Evolutionary conservation across 2,797 vertebrate species (phyloP).

Genomic region (Chaunax sp.): DNA sequence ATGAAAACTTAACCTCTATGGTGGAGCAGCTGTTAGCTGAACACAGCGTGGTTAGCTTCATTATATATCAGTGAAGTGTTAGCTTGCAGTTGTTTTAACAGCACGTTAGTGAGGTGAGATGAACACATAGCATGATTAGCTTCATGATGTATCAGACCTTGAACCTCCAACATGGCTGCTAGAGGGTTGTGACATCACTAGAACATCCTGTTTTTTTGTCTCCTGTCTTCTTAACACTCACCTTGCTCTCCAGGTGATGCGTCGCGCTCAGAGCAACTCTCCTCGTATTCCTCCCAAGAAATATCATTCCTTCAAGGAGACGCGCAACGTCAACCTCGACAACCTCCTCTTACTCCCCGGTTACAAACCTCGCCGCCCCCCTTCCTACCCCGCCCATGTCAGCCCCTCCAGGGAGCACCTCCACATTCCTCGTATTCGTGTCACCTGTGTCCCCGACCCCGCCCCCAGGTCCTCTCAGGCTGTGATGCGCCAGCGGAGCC

Average conservation of each 20-base stretch:
- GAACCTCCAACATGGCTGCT: not conserved
- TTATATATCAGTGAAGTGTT: too few species aligned
- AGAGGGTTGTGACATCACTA: not conserved
- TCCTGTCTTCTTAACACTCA: constrained; percentile 6
- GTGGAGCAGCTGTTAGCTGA: too few species aligned
- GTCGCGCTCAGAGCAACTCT: constrained; percentile 85
- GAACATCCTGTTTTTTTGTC: not conserved
- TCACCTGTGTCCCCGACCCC: constrained; percentile 71
- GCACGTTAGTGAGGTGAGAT: too few species aligned
- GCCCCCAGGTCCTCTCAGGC: constrained; percentile 14
- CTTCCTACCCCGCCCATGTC: constrained; percentile 79
- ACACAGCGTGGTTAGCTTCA: too few species aligned
- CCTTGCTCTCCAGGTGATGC: constrained; percentile 79
- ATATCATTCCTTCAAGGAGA: constrained; percentile 75
- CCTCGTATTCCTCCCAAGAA: constrained; percentile 84
- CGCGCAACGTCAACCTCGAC: constrained; percentile 66
- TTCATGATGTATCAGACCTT: too few species aligned
- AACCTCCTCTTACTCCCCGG: constrained; percentile 69
- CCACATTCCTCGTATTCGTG: constrained; percentile 72
- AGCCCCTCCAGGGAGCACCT: constrained; percentile 62
- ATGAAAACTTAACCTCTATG: too few species aligned
- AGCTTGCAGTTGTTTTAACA: too few species aligned
- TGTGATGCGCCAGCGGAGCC: constrained; percentile 2
- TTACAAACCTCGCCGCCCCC: constrained; percentile 68
- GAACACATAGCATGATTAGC: too few species aligned